Evolutionary conservation across 2,888 invertebrate genomes (phyloP).

Genomic region (Rosalia funebris): DNA sequence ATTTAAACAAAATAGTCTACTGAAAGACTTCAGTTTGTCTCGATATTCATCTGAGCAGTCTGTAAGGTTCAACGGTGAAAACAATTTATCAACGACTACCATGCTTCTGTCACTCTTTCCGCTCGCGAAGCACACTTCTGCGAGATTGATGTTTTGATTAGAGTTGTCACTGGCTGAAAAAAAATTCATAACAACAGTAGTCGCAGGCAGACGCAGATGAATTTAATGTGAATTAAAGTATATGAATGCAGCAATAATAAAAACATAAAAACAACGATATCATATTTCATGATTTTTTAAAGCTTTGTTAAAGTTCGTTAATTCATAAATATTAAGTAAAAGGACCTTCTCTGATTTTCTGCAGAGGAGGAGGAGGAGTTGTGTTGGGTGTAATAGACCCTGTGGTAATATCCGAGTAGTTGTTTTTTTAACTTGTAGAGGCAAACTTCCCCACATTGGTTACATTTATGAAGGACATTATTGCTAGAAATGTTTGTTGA

Average conservation of each 20-base stretch:
- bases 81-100: neutral
- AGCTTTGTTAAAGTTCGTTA: slow-evolving; percentile 2
- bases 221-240: neutral
- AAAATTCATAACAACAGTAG: neutral
- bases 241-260: slow-evolving; percentile 1
- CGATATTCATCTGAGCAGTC: slow-evolving; percentile 2
- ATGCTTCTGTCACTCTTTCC: neutral
- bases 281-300: slow-evolving; percentile 4
- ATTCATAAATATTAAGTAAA: too few relatives aligned
- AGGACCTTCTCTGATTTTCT: too few relatives aligned
- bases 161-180: slow-evolving; percentile 2
- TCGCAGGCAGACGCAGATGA: slow-evolving; percentile 1
- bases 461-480: too few relatives aligned
- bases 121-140: slow-evolving; percentile 4
- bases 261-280: neutral
- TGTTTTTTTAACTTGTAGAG: too few relatives aligned
- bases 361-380: too few relatives aligned
- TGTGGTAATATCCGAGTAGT: too few relatives aligned
- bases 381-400: too few relatives aligned
- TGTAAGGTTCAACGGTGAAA: slow-evolving; percentile 1
- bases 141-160: neutral
- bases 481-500: too few relatives aligned
- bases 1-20: slow-evolving; percentile 7
- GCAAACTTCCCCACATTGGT: too few relatives aligned
- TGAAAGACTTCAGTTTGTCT: neutral